Evolutionary conservation across 2,113 vertebrate genomes (phyloP).

Genomic region (Ageneiosus marmoratus): DNA sequence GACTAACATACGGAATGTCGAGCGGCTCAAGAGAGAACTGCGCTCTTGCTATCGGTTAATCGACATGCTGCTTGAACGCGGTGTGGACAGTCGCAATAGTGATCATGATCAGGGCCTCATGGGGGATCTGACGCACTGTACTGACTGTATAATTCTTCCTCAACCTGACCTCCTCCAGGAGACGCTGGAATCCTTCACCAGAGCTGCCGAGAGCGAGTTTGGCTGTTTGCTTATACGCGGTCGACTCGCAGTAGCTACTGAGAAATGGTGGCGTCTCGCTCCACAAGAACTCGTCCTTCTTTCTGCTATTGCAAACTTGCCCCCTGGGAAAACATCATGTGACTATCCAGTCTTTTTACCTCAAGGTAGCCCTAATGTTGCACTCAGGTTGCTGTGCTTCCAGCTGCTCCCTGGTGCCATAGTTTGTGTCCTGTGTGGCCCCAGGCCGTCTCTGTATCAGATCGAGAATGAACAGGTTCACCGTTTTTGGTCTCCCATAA

Average conservation of each 20-base stretch:
- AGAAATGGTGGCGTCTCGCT: slow-evolving; percentile 87
- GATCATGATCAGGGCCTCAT: slow-evolving; percentile 70
- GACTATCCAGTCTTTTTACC: slow-evolving; percentile 89
- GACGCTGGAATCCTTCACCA: slow-evolving; percentile 75
- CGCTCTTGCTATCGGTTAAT: slow-evolving; percentile 83
- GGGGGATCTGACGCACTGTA: slow-evolving; percentile 83
- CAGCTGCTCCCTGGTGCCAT: slow-evolving; percentile 81
- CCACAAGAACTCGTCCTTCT: slow-evolving; percentile 82
- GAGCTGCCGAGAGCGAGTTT: slow-evolving; percentile 78
- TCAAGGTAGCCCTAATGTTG: slow-evolving; percentile 86
- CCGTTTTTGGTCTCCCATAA: slow-evolving; percentile 80
- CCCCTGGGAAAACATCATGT: slow-evolving; percentile 75
- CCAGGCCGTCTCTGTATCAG: slow-evolving; percentile 77
- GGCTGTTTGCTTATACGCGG: slow-evolving; percentile 78
- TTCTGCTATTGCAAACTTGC: slow-evolving; percentile 72
- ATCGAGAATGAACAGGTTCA: slow-evolving; percentile 75
- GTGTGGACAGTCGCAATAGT: slow-evolving; percentile 34
- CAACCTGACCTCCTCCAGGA: slow-evolving; percentile 75
- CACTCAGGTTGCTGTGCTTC: slow-evolving; percentile 84
- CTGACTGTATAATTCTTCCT: slow-evolving; percentile 78
- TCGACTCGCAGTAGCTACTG: slow-evolving; percentile 77
- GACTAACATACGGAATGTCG: slow-evolving; percentile 79
- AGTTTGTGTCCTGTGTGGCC: slow-evolving; percentile 84
- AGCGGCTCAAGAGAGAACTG: slow-evolving; percentile 87
- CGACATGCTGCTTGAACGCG: slow-evolving; percentile 78